Conservation (phyloP, 2,113 vertebrate genomes). For the Mesoclemmys tuberculata region DNA sequence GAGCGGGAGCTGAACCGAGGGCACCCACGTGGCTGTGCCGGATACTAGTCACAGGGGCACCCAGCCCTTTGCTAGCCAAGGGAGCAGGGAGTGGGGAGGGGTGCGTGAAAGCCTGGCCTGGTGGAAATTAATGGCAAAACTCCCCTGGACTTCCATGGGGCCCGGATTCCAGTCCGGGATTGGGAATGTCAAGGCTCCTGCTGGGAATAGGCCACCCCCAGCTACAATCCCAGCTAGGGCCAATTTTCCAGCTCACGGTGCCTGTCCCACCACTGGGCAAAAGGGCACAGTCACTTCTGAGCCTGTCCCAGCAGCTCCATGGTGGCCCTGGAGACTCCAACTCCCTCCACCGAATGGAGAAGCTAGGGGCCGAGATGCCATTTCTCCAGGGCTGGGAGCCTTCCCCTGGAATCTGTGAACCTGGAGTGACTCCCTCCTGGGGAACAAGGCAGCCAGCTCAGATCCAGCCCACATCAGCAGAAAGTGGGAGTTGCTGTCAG, state of each 20-base stretch:
- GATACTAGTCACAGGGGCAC: not conserved
- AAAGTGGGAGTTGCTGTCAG: not conserved
- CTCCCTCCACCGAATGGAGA: not conserved
- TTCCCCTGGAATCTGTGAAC: not conserved
- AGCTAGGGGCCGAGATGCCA: too few species aligned
- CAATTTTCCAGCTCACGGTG: not conserved
- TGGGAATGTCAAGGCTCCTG: fast-evolving
- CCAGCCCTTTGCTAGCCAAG: not conserved
- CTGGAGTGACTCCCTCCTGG: not conserved
- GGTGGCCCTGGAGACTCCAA: not conserved
- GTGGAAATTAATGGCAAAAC: not conserved
- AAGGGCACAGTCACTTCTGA: too few species aligned
- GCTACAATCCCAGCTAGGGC: not conserved
- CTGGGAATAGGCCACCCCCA: not conserved
- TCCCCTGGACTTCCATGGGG: not conserved
- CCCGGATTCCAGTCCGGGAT: not conserved
- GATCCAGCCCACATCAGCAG: not conserved
- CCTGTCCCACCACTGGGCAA: not conserved
- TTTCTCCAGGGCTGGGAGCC: not conserved
- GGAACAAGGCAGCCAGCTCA: not conserved
- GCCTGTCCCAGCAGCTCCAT: not conserved
- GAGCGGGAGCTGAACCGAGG: not conserved
- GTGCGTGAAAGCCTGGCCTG: too few species aligned
- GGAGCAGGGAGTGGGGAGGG: not conserved
- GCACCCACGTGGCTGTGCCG: too few species aligned